Evolutionary conservation across 2,888 invertebrate species (phyloP).

Genomic region (Cerastis leucographa): DNA sequence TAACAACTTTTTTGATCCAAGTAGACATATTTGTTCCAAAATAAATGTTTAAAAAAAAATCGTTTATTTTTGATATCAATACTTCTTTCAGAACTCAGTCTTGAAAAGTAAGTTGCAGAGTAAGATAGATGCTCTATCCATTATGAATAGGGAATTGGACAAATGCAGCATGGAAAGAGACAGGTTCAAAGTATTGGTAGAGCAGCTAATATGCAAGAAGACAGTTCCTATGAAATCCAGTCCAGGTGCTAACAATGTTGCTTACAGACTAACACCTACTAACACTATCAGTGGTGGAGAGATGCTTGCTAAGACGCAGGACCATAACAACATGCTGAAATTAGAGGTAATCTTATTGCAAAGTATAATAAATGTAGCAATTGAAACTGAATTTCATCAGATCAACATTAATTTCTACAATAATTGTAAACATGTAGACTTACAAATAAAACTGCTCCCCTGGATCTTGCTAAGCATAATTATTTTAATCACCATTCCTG

Average conservation of each 20-base stretch:
- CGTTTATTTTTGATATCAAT: background rate
- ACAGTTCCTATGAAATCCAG: constrained; percentile 66
- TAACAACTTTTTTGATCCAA: background rate
- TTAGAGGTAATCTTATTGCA: constrained; percentile 80
- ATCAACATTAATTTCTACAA: no score
- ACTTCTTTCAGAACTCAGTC: constrained; percentile 89
- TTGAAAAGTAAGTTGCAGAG: constrained; percentile 94
- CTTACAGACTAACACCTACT: constrained; percentile 80
- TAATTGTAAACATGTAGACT: background rate
- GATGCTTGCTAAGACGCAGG: constrained; percentile 90
- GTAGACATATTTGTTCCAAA: background rate
- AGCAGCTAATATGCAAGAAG: constrained; percentile 92
- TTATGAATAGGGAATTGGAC: constrained; percentile 94
- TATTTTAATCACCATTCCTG: no score
- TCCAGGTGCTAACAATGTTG: constrained; percentile 73
- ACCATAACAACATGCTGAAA: constrained; percentile 90
- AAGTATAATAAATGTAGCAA: background rate
- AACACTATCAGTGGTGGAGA: constrained; percentile 90
- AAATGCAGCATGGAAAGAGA: constrained; percentile 95
- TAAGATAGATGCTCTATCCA: constrained; percentile 95
- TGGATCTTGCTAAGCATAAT: background rate
- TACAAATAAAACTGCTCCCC: background rate
- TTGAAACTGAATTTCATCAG: no score
- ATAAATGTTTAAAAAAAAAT: background rate
- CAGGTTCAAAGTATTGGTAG: constrained; percentile 95